Evolutionary conservation across 2,113 vertebrate genomes (phyloP), one percentile per base, ranked within the genome.

Genomic region (Sinocyclocheilus anophthalmus): DNA sequence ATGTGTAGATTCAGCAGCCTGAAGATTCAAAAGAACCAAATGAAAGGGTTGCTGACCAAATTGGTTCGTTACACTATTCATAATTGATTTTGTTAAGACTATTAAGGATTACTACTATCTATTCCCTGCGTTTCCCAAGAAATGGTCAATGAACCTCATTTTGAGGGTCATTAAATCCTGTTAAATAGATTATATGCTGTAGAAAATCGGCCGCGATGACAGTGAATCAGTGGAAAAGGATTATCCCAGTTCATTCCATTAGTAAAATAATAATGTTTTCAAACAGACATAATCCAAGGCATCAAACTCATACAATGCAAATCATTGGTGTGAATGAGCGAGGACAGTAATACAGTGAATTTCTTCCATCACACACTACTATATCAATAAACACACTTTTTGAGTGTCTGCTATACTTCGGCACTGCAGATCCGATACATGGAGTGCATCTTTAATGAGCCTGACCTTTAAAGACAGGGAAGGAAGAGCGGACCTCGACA

Each of bases 381-480:
- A 57, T 85, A 73, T 81, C 76, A 86, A 75, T 63, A 61, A 80
- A 81, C 2, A 26, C 55, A 63, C 20, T 81, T 37, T 45, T 86
- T 48, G 22, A 82, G 55, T 14, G 55, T 55, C 59, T 73, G 33
- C 65, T 37, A 82, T 70, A 26, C 39, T 86, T 48, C 24, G 42
- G 9, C 45, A 81, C 53, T 63, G 78, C 85, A 75, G 72, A 75
- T 76, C 70, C 78, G 65, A 76, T 81, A 81, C 87, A 55, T 86
- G 61, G 53, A 61, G 63, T 16, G 81, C 59, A 88, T 87, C 83
- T 89, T 90, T 92, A 93, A 92, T 93, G 84, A 92, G 85, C 10
- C 65, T 92, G 92, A 93, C 91, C 92, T 94, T 92, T 92, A 86
- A 81, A 85, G 83, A 85, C 70, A 76, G 69, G 80, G 63, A 72